Conservation (phyloP, 1,140 invertebrate genomes). For the Arctopsyche grandis region DNA sequence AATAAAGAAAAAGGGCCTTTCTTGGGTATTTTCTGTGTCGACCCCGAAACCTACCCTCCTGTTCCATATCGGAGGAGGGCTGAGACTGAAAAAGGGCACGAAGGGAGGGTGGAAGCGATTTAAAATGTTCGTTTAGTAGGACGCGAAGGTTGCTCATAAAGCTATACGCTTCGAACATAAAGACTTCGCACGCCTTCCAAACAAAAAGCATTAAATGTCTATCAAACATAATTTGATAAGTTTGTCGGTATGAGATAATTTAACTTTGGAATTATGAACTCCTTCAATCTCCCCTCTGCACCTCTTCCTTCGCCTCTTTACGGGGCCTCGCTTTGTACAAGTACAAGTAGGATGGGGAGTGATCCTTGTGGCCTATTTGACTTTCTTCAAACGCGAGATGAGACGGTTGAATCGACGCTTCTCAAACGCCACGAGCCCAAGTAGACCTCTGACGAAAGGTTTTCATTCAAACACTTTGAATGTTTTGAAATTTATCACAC, state of each 20-base stretch:
- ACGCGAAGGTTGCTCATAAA: no score
- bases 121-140: no score
- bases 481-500: no score
- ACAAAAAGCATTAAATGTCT: slow-evolving; percentile 48
- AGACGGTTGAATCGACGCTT: no score
- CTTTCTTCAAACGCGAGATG: no score
- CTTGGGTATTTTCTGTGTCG: slow-evolving; percentile 2
- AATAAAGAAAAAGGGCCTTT: slow-evolving; percentile 37
- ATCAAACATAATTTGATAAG: slow-evolving; percentile 49
- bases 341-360: no score
- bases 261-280: slow-evolving; percentile 40
- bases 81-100: background rate
- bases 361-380: no score
- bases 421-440: no score
- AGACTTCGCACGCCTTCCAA: background rate
- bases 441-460: no score
- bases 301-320: no score
- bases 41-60: slow-evolving; percentile 29
- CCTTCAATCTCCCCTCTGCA: background rate
- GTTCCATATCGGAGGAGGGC: background rate
- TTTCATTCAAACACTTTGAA: no score
- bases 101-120: background rate
- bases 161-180: background rate
- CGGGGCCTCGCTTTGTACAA: no score
- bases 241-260: slow-evolving; percentile 43